A percentile compares a stretch with the other conserved stretches of the same genome.
phyloP scores from a whole-genome alignment of 2,888 invertebrate species.

The Phaedon cochleariae region DNA sequence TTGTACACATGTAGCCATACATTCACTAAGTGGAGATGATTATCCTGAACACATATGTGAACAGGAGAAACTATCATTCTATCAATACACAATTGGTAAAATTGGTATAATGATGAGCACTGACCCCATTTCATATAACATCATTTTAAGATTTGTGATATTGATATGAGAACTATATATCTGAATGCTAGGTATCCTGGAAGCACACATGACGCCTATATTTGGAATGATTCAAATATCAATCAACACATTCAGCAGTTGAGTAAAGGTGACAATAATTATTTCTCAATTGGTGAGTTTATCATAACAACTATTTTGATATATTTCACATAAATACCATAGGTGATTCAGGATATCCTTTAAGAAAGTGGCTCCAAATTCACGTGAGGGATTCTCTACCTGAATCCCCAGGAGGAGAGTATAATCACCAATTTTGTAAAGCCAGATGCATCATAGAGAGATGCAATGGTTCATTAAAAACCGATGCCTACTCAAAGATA shows the following conservation, averaged over 20 bases:
- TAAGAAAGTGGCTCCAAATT: background rate
- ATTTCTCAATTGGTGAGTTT: slow-evolving; percentile 7
- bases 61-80: too few relatives aligned
- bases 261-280: slow-evolving; percentile 1
- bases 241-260: slow-evolving; percentile 10
- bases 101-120: slow-evolving; percentile 1
- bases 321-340: background rate
- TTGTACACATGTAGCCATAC: slow-evolving; percentile 5
- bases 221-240: slow-evolving; percentile 2
- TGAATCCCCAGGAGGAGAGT: too few relatives aligned
- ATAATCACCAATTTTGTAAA: too few relatives aligned
- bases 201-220: background rate
- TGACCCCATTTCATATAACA: background rate
- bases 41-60: too few relatives aligned
- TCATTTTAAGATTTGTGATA: slow-evolving; percentile 3
- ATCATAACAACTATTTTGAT: background rate
- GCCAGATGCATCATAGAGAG: slow-evolving; percentile 25
- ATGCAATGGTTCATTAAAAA: slow-evolving; percentile 34
- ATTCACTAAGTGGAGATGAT: slow-evolving; percentile 1
- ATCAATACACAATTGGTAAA: background rate
- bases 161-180: background rate
- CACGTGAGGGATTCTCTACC: background rate
- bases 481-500: slow-evolving; percentile 28
- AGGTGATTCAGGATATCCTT: background rate
- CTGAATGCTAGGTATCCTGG: too few relatives aligned